Conservation (phyloP, 2,888 invertebrate species). For the Trichogramma evanescens region DNA sequence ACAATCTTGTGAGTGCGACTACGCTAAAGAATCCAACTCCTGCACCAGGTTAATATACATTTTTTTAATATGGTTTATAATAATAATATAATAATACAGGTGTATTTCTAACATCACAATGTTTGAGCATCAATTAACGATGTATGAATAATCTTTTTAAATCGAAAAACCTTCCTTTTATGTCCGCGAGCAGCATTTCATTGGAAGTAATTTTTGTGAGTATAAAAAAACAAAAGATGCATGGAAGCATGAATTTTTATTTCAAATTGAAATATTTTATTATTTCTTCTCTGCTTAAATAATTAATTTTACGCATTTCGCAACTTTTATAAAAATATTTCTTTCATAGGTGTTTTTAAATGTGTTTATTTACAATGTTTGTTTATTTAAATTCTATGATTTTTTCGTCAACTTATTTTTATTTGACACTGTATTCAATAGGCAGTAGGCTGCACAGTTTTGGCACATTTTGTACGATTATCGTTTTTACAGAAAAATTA, state of each 20-base stretch:
- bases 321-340: constrained; percentile 3
- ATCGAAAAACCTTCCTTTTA: constrained; percentile 21
- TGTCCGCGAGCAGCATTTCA: constrained; percentile 45
- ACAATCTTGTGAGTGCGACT: constrained; percentile 75
- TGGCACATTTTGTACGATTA: too few relatives aligned
- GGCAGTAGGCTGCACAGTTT: too few relatives aligned
- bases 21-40: constrained; percentile 44
- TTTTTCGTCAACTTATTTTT: neutral
- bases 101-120: neutral
- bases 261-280: constrained; percentile 12
- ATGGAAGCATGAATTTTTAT: constrained; percentile 35
- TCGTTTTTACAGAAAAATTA: too few relatives aligned
- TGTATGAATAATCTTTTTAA: constrained; percentile 4
- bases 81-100: neutral
- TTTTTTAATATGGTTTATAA: constrained; percentile 1
- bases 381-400: neutral
- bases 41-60: constrained; percentile 43
- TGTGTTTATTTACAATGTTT: neutral
- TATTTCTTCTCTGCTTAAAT: constrained; percentile 3
- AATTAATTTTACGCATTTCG: neutral
- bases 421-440: neutral
- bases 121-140: neutral
- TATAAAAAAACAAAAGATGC: constrained; percentile 31
- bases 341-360: neutral
- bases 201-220: constrained; percentile 47